phyloP scores from a whole-genome alignment of 2,888 invertebrate genomes.

The Synergus japonicus region DNA sequence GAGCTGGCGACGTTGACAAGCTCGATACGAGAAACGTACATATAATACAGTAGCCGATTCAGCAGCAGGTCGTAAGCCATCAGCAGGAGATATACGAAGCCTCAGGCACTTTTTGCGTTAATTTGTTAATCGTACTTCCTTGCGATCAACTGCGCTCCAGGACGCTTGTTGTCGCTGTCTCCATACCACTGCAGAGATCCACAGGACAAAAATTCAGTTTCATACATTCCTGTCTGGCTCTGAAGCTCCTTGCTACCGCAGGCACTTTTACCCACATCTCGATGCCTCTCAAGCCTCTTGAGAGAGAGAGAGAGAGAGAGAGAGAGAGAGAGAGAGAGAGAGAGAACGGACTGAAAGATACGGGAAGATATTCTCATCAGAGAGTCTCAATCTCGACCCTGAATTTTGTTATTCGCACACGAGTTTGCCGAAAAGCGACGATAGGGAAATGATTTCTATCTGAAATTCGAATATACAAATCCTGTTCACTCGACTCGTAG shows the following conservation, averaged over 20 bases:
- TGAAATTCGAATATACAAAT: slow-evolving; percentile 26
- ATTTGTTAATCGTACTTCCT: slow-evolving; percentile 71
- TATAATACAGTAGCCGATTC: slow-evolving; percentile 51
- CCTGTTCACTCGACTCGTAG: neutral
- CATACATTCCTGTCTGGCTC: slow-evolving; percentile 69
- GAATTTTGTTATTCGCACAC: slow-evolving; percentile 50
- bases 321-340: too few relatives aligned
- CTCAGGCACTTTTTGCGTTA: slow-evolving; percentile 70
- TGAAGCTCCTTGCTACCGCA: slow-evolving; percentile 62
- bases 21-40: slow-evolving; percentile 41
- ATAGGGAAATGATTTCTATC: slow-evolving; percentile 34
- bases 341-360: slow-evolving; percentile 45
- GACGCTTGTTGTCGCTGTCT: slow-evolving; percentile 50
- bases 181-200: slow-evolving; percentile 25
- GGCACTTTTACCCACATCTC: slow-evolving; percentile 48
- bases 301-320: too few relatives aligned
- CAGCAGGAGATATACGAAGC: slow-evolving; percentile 53
- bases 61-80: slow-evolving; percentile 49
- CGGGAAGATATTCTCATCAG: slow-evolving; percentile 43
- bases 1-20: slow-evolving; percentile 43
- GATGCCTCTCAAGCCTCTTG: slow-evolving; percentile 52
- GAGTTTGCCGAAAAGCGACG: slow-evolving; percentile 24
- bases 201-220: slow-evolving; percentile 68
- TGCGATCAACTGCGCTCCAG: slow-evolving; percentile 56
- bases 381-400: slow-evolving; percentile 52